Conservation (phyloP, 1,140 invertebrate species). For the Homalodisca vitripennis region DNA sequence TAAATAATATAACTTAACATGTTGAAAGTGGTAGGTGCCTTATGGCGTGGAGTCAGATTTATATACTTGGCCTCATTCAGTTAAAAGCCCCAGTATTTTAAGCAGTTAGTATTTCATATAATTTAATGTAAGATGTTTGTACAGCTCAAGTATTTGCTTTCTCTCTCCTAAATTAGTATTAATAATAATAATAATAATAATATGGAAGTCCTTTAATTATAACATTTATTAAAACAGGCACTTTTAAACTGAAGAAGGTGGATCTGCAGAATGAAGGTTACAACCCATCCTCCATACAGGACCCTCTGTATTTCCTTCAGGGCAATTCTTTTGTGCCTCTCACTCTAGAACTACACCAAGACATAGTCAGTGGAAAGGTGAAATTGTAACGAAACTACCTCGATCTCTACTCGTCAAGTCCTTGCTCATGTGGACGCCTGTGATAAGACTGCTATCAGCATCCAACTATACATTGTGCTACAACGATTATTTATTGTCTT, state of each 20-base stretch:
- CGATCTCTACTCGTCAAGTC: no score
- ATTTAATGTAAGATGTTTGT: not conserved
- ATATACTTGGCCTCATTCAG: not conserved
- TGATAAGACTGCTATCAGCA: no score
- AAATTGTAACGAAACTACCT: no score
- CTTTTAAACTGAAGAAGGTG: slow-evolving; percentile 88
- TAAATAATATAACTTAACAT: no score
- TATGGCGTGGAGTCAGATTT: not conserved
- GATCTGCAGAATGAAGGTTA: slow-evolving; percentile 80
- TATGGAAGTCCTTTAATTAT: slow-evolving; percentile 25
- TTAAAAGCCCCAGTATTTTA: not conserved
- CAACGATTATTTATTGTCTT: no score
- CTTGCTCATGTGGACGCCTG: no score
- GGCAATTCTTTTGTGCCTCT: slow-evolving; percentile 63
- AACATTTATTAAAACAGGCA: no score
- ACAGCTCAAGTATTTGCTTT: not conserved
- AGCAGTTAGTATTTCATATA: no score
- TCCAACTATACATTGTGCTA: no score
- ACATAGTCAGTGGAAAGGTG: slow-evolving; percentile 48
- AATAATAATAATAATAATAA: not conserved
- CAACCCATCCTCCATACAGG: slow-evolving; percentile 60
- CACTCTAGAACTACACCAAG: slow-evolving; percentile 62
- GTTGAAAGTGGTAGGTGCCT: no score
- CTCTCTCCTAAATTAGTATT: not conserved
- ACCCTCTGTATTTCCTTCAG: slow-evolving; percentile 74